Evolutionary conservation across 2,797 vertebrate genomes (phyloP), one percentile per base, ranked within the genome.

Genomic region (Cetoscarus ocellatus): DNA sequence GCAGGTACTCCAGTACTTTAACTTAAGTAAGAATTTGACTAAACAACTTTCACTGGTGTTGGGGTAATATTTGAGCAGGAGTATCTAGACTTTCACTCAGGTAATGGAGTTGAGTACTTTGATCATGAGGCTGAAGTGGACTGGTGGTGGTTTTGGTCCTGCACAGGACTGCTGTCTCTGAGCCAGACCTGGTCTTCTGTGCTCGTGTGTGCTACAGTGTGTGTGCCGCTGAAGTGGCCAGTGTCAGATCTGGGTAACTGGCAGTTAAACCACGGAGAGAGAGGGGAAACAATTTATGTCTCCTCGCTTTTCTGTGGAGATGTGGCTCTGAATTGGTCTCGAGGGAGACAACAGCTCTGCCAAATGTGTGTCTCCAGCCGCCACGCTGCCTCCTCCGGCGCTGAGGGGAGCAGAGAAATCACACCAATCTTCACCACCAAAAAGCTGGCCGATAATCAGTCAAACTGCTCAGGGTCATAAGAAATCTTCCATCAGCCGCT

Each of bases 271-370:
- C 60, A 61, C 57, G 47, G 70, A 63, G 57, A 65, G 39, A 64
- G 36, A 77, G 52, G 43, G 61, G 45, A 75, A 84, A 85, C 72
- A 81, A 79, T 88, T 84, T 89, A 73, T 3, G 13, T 65, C 71
- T 80, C 66, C 77, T 87, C 67, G 43, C 66, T 71, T 89, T 86
- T 86, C 69, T 67, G 14, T 59, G 67, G 74, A 81, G 71, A 83
- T 86, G 76, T 42, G 70, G 76, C 68, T 63, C 70, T 88, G 81
- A 87, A 90, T 81, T 80, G 79, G 79, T 58, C 86, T 67, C 73
- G 5, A 43, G 79, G 85, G 85, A 84, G 66, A 74, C 48, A 80
- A 56, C 34, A 74, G 70, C 67, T 55, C 60, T 75, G 57, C 64
- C 61, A 50, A 43, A 75, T 69, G 80, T 3, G 15, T 70, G 68